A percentile compares a stretch with the other conserved stretches of the same genome.
Conservation (phyloP, 1,140 invertebrate genomes). For the Lasaia peninsularis region DNA sequence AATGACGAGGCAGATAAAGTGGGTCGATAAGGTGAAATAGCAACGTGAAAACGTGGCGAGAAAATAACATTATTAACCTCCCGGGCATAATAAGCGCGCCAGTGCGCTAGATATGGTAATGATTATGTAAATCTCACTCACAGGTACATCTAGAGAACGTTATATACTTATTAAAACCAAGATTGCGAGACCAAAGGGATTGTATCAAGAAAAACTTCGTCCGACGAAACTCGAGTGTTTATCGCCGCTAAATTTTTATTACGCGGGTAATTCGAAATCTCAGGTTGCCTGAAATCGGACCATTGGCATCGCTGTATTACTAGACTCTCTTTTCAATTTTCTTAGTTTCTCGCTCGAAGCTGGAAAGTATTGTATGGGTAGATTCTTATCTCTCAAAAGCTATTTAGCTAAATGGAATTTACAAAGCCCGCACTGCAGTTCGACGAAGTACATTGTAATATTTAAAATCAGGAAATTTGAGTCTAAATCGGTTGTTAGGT, state of each 20-base stretch:
- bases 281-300: conserved; percentile 70
- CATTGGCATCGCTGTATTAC: conserved; percentile 61
- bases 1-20: conserved; percentile 76
- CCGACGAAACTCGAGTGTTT: conserved; percentile 53
- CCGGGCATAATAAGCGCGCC: conserved; percentile 75
- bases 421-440: conserved; percentile 75
- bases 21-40: conserved; percentile 77
- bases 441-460: conserved; percentile 74
- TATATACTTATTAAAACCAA: conserved; percentile 77
- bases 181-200: conserved; percentile 67
- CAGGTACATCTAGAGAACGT: conserved; percentile 72
- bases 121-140: conserved; percentile 76
- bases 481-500: conserved; percentile 58
- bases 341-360: conserved; percentile 71
- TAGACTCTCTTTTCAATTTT: conserved; percentile 76
- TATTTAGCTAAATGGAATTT: conserved; percentile 78
- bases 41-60: conserved; percentile 76
- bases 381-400: conserved; percentile 76
- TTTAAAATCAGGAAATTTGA: conserved; percentile 75
- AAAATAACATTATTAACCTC: conserved; percentile 79
- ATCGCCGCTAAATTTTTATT: conserved; percentile 66
- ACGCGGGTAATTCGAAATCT: conserved; percentile 65
- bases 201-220: conserved; percentile 60
- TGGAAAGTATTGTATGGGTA: conserved; percentile 72
- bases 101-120: conserved; percentile 77